Evolutionary conservation across 2,797 vertebrate genomes (phyloP), one percentile per base, ranked within the genome.

Genomic region (Florisuga fusca): DNA sequence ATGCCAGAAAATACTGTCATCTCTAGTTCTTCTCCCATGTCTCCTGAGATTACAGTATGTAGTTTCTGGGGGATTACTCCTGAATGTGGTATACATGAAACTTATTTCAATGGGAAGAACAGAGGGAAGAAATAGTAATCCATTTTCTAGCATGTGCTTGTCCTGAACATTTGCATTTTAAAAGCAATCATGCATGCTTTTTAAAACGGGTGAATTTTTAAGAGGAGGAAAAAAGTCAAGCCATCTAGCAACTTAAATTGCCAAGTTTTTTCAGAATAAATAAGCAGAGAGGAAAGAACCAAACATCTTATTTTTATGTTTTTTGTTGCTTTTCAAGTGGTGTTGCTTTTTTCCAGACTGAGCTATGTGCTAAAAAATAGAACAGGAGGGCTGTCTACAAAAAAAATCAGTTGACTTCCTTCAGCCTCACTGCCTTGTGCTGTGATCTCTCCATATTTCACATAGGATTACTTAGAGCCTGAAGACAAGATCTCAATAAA

Each of bases 11-110:
- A 83, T 87, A 93, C 81, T 91, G 87, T 93, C 45, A 82, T 63
- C 51, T 93, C 85, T 54, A 66, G 83, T 55, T 84, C 41, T 85
- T 81, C 33, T 64, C 38, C 57, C 31, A 25, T 0, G 2, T 76
- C 93, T 96, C 77, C 69, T 36, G 74, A 62, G 67, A 81, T 90
- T 22, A 61, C 89, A 87, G 67, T 78, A 36, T 69, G 87, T 46
- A 69, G 55, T 87, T 97, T 95, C 94, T 46, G 13, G 67, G 80
- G 80, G 73, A 91, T 96, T 96, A 43, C 80, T 97, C 96, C 95
- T 94, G 48, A 82, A 55, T 31, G 29, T 95, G 73, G 72, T 85
- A 66, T 69, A 36, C 53, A 36, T 29, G 20, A 45, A 82, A 84
- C 31, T 92, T 92, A 41, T 84, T 96, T 96, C 66, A 36, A n/a